A percentile compares a stretch with the other conserved stretches of the same genome.
Evolutionary conservation across 2,888 invertebrate genomes (phyloP).

Genomic region (Brassicogethes aeneus): DNA sequence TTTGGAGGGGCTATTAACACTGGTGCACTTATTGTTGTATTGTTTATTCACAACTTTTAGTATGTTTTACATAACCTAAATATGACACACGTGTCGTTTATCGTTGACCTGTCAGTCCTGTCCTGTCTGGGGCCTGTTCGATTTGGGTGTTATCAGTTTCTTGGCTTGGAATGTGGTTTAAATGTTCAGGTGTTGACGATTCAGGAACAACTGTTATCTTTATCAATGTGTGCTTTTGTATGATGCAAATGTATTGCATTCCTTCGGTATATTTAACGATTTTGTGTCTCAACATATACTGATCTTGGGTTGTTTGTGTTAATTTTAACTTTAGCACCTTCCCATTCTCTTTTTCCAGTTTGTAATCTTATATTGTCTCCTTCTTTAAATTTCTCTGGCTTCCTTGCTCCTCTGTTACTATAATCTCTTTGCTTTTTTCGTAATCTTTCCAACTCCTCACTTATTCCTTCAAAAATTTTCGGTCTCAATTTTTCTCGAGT

Average conservation of each 20-base stretch:
- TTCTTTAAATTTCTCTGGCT: not conserved
- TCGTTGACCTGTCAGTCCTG: no score
- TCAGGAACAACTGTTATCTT: not conserved
- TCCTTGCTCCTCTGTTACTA: not conserved
- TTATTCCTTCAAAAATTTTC: not conserved
- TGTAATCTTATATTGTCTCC: not conserved
- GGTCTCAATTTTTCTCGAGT: conserved; percentile 4
- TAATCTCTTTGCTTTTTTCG: not conserved
- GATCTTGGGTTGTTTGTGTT: not conserved
- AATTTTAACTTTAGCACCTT: not conserved
- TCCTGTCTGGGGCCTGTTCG: not conserved
- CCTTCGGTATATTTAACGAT: not conserved
- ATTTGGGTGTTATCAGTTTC: not conserved
- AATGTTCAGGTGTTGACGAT: not conserved
- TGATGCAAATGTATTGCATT: not conserved
- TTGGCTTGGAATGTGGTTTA: not conserved
- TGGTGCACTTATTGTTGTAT: no score
- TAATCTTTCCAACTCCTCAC: not conserved
- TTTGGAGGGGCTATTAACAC: no score
- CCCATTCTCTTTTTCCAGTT: not conserved
- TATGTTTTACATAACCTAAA: no score
- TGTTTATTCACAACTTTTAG: no score
- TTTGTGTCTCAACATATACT: not conserved
- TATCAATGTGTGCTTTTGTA: not conserved
- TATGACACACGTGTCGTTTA: no score